A percentile compares a stretch with the other conserved stretches of the same genome.
Evolutionary conservation across 1,140 invertebrate species (phyloP).

Genomic region (Drosophila repleta): DNA sequence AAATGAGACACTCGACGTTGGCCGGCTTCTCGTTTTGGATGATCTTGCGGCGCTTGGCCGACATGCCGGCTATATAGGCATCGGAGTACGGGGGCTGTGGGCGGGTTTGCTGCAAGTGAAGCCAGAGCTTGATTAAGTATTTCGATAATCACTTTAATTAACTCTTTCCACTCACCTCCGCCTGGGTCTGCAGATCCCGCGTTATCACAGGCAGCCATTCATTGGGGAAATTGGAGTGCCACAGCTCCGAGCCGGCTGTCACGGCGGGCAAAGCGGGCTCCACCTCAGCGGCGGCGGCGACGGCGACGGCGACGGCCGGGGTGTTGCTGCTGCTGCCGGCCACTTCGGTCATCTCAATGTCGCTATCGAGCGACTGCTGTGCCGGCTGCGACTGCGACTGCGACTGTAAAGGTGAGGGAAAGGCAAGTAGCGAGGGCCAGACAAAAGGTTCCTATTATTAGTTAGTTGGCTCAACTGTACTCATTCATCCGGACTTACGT

Average conservation of each 20-base stretch:
- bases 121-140: background rate
- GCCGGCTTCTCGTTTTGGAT: slow-evolving; percentile 85
- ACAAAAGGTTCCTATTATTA: slow-evolving; percentile 61
- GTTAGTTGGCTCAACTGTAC: background rate
- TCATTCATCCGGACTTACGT: slow-evolving; percentile 40
- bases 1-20: slow-evolving; percentile 75
- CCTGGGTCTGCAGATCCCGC: slow-evolving; percentile 88
- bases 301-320: too few species aligned
- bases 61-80: slow-evolving; percentile 92
- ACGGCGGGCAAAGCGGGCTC: slow-evolving; percentile 84
- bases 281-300: too few species aligned
- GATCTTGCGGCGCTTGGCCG: slow-evolving; percentile 91
- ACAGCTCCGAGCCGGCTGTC: slow-evolving; percentile 85
- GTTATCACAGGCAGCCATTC: slow-evolving; percentile 94
- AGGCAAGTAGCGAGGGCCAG: slow-evolving; percentile 44
- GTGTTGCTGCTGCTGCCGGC: slow-evolving; percentile 35
- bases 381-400: slow-evolving; percentile 24
- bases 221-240: slow-evolving; percentile 85
- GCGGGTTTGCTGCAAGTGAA: slow-evolving; percentile 27
- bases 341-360: slow-evolving; percentile 73
- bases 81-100: slow-evolving; percentile 87
- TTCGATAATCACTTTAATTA: background rate
- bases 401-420: slow-evolving; percentile 27
- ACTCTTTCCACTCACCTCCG: slow-evolving; percentile 83
- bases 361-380: slow-evolving; percentile 47